phyloP scores from a whole-genome alignment of 2,888 invertebrate genomes.

The Nemotelus nigrinus region DNA sequence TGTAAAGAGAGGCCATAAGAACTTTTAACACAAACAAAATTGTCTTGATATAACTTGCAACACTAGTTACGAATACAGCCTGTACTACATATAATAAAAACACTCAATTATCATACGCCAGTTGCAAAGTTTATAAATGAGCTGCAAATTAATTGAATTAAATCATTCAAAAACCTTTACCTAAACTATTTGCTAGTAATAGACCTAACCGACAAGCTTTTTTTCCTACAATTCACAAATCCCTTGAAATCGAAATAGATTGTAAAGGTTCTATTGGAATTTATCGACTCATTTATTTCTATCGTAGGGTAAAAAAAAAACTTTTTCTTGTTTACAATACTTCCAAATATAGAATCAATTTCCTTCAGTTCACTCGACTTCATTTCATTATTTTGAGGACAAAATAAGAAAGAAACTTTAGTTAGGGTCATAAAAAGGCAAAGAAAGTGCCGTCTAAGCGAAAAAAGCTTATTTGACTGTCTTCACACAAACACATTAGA shows the following conservation, averaged over 20 bases:
- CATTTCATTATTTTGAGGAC: constrained; percentile 7
- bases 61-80: no score
- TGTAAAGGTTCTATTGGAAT: not conserved
- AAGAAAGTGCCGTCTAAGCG: constrained; percentile 28
- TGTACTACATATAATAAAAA: no score
- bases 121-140: no score
- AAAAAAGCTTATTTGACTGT: not conserved
- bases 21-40: no score
- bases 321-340: not conserved
- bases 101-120: no score
- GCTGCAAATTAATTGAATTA: no score
- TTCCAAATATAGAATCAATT: not conserved
- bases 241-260: constrained; percentile 5
- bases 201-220: no score
- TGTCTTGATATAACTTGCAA: no score
- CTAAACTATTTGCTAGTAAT: no score
- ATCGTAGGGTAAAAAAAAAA: no score
- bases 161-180: no score
- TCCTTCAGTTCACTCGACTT: not conserved
- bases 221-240: not conserved
- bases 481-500: not conserved
- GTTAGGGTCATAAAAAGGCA: constrained; percentile 18
- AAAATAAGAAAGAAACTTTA: constrained; percentile 10
- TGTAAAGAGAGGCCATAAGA: no score
- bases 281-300: not conserved